Conservation (phyloP, 1,140 invertebrate species). For the Calliopsis andreniformis region DNA sequence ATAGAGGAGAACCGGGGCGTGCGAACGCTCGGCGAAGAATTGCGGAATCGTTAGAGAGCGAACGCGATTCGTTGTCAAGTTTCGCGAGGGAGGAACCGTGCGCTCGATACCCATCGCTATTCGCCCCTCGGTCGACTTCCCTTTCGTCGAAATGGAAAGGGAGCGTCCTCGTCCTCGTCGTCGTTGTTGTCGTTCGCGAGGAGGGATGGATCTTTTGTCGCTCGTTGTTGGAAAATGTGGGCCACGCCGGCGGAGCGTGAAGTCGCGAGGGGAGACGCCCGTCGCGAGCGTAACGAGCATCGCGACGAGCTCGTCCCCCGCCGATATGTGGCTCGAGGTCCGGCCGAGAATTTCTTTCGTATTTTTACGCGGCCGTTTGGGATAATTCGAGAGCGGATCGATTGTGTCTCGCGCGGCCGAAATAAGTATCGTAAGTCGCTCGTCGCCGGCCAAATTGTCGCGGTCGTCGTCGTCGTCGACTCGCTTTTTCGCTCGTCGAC, state of each 20-base stretch:
- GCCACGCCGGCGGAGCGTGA: slow-evolving; percentile 14
- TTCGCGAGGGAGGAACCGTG: not conserved
- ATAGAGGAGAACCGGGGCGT: too few relatives aligned
- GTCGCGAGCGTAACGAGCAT: not conserved
- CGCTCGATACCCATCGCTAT: slow-evolving; percentile 9
- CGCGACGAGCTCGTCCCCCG: not conserved
- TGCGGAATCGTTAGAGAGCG: not conserved
- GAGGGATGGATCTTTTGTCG: slow-evolving; percentile 11
- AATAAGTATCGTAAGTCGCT: slow-evolving; percentile 29
- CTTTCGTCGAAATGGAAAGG: not conserved
- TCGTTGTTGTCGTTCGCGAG: slow-evolving; percentile 1
- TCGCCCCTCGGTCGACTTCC: not conserved
- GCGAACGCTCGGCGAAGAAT: not conserved
- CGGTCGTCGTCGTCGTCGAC: not conserved
- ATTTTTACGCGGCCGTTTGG: slow-evolving; percentile 15
- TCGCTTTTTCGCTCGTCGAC: not conserved
- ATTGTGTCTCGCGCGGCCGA: slow-evolving; percentile 5
- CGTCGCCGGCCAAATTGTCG: not conserved
- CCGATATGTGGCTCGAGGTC: not conserved
- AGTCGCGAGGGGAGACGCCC: not conserved
- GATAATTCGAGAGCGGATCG: slow-evolving; percentile 23
- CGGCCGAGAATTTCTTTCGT: slow-evolving; percentile 29
- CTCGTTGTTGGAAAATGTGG: slow-evolving; percentile 35
- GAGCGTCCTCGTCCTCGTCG: slow-evolving; percentile 1
- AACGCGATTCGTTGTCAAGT: not conserved